Percentiles rank a stretch among this genome's conserved stretches.
phyloP scores from a whole-genome alignment of 2,113 vertebrate species.

The Nestor notabilis region DNA sequence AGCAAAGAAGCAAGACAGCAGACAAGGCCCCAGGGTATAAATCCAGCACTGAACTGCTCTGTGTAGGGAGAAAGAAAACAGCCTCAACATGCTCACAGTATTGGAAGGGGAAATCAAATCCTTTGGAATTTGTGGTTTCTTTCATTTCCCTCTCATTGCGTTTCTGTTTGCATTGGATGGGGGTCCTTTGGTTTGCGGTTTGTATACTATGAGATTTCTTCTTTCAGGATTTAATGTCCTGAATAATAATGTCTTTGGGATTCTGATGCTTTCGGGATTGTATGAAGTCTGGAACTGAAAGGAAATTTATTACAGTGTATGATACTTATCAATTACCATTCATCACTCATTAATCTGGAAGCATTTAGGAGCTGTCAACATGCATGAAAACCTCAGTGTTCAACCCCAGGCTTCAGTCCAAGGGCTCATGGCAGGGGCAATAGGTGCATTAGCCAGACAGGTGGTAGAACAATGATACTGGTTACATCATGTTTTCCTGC shows the following conservation, averaged over 20 bases:
- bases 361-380: background rate
- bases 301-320: background rate
- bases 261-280: background rate
- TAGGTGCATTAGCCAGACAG: background rate
- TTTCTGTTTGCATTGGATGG: background rate
- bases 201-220: background rate
- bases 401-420: background rate
- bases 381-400: rapidly evolving
- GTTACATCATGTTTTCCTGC: background rate
- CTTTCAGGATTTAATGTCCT: background rate
- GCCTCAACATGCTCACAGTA: background rate
- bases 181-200: background rate
- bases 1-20: background rate
- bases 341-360: background rate
- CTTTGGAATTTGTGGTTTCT: background rate
- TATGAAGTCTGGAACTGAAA: background rate
- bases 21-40: background rate
- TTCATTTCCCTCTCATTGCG: background rate
- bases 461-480: background rate
- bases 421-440: background rate
- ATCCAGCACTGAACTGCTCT: background rate
- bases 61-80: background rate
- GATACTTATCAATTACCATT: background rate
- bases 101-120: background rate
- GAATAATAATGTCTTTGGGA: background rate